Conservation (phyloP, 1,140 invertebrate genomes). For the Cydia pomonella region DNA sequence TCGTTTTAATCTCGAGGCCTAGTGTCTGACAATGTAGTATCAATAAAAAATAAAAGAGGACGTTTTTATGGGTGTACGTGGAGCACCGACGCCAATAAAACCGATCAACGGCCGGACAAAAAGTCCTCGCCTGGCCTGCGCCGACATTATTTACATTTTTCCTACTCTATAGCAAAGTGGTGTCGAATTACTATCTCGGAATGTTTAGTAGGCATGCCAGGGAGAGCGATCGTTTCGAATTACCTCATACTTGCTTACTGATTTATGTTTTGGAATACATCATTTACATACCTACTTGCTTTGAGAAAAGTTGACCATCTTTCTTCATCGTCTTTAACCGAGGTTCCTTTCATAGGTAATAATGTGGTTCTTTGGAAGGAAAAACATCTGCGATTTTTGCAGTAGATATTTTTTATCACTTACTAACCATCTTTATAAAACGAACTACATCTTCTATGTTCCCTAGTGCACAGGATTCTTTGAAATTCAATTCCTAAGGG, state of each 20-base stretch:
- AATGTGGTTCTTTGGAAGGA: no score
- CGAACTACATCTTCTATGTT: no score
- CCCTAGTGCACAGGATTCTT: no score
- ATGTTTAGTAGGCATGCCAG: constrained; percentile 51
- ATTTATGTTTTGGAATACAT: constrained; percentile 1
- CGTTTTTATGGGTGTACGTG: constrained; percentile 59
- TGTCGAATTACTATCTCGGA: constrained; percentile 73
- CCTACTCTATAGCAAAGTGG: constrained; percentile 58
- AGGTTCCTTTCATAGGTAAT: no score
- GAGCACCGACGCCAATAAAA: constrained; percentile 65
- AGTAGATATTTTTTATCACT: no score
- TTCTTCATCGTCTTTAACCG: no score
- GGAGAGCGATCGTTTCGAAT: constrained; percentile 40
- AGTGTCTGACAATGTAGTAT: constrained; percentile 53
- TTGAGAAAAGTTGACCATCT: neutral
- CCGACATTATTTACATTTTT: constrained; percentile 72
- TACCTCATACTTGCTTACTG: constrained; percentile 22
- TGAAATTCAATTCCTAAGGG: no score
- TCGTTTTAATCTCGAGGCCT: constrained; percentile 56
- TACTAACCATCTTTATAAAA: no score
- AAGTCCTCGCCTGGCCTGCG: constrained; percentile 60
- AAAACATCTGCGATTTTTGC: no score
- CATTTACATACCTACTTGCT: neutral
- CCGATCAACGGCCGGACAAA: constrained; percentile 61
- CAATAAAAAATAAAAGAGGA: constrained; percentile 57